Evolutionary conservation across 2,113 vertebrate genomes (phyloP).

Genomic region (Sylvia atricapilla): DNA sequence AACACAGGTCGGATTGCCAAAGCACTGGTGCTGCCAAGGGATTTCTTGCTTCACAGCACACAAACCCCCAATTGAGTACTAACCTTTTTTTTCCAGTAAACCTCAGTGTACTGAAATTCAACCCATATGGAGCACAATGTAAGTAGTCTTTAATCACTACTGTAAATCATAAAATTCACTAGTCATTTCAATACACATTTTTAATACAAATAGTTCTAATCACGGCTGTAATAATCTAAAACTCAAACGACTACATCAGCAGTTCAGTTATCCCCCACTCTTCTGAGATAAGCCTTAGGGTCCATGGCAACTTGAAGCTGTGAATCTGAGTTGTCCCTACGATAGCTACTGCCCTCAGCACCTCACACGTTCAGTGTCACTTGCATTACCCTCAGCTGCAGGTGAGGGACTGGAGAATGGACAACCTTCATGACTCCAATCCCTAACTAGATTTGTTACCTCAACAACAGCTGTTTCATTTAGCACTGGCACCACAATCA

Average conservation of each 20-base stretch:
- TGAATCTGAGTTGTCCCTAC: not conserved
- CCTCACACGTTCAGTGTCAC: not conserved
- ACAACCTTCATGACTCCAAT: not conserved
- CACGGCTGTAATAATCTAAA: not conserved
- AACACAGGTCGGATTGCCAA: not conserved
- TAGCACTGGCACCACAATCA: not conserved
- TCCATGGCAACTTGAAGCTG: fast-evolving
- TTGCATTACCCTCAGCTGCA: not conserved
- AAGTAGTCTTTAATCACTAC: not conserved
- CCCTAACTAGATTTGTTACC: not conserved
- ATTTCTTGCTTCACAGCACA: not conserved
- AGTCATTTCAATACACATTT: not conserved
- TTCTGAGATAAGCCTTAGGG: not conserved
- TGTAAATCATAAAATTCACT: not conserved
- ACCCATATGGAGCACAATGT: not conserved
- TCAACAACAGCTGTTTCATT: not conserved
- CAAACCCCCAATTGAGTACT: not conserved
- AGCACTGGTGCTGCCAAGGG: not conserved
- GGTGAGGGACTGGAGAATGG: not conserved
- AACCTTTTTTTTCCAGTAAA: not conserved
- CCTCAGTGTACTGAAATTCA: not conserved
- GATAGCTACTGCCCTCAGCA: not conserved
- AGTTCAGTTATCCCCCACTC: not conserved
- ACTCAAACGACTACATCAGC: not conserved
- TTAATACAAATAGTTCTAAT: not conserved